Evolutionary conservation across 1,140 invertebrate genomes (phyloP).

Genomic region (Drosophila cardini): DNA sequence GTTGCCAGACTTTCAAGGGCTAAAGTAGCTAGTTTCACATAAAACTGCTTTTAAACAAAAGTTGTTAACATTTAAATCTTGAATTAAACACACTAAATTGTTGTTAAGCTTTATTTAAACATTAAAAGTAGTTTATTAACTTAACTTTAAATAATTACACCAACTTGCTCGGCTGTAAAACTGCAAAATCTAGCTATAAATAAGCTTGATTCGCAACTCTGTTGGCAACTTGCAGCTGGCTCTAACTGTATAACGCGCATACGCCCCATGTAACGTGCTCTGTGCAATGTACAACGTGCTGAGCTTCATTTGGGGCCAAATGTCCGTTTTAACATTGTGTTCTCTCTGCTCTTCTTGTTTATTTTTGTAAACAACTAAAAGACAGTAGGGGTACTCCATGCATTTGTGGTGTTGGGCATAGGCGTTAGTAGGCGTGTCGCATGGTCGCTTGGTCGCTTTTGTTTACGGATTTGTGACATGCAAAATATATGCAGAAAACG

Average conservation of each 20-base stretch:
- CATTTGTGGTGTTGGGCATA: slow-evolving; percentile 40
- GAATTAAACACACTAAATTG: too few relatives aligned
- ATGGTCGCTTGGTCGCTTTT: slow-evolving; percentile 35
- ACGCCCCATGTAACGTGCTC: slow-evolving; percentile 31
- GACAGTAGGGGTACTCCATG: slow-evolving; percentile 21
- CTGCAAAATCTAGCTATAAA: too few relatives aligned
- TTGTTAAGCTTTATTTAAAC: too few relatives aligned
- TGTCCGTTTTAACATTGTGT: slow-evolving; percentile 15
- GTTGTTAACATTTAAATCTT: too few relatives aligned
- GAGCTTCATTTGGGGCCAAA: slow-evolving; percentile 43
- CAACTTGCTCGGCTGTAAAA: too few relatives aligned
- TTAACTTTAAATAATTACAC: too few relatives aligned
- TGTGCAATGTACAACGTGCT: slow-evolving; percentile 18
- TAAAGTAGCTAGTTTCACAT: too few relatives aligned
- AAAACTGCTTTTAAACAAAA: too few relatives aligned
- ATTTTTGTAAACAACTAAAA: slow-evolving; percentile 51
- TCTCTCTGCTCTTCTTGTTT: slow-evolving; percentile 43
- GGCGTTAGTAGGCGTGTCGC: slow-evolving; percentile 43
- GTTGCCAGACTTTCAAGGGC: too few relatives aligned
- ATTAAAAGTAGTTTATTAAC: too few relatives aligned
- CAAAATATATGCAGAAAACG: slow-evolving; percentile 59
- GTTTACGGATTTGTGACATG: slow-evolving; percentile 54
- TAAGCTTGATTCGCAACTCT: background rate
- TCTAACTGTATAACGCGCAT: slow-evolving; percentile 37
- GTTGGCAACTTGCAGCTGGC: slow-evolving; percentile 21